Evolutionary conservation across 2,888 invertebrate species (phyloP), one percentile per base, ranked within the genome.

Genomic region (Lypha dubia): DNA sequence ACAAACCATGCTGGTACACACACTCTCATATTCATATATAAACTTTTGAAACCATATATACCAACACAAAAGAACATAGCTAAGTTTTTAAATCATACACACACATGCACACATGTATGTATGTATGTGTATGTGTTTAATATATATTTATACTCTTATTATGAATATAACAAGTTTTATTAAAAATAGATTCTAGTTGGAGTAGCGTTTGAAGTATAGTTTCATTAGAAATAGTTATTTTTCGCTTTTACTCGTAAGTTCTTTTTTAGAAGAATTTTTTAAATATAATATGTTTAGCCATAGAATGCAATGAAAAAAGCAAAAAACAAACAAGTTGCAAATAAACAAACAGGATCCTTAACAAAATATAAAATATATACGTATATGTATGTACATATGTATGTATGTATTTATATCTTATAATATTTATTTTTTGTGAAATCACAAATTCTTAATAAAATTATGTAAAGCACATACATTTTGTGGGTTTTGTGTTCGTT

Each of bases 211-310:
- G 60, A 76, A 80, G 80, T 80, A 76, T 71, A 80, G 79, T 83
- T 83, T 83, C 74, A 83, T 79, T 83, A 79, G 79, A 83, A 82
- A 70, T 76, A 79, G 73, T 73, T 65, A 71, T 77, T 71, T 79
- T 79, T 79, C 24, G n/a, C 35, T 56, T 56, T 79, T 49, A 32
- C 63, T 58, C 13, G 38, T n/a, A 17, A 44, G 5, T 70, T 75
- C 35, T 53, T 80, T 80, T 84, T 76, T 84, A n/a, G 46, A 70
- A 56, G 38, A 81, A 67, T 80, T 84, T 84, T 65, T 65, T 84
- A 79, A 79, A 76, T 75, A 67, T 38, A 49, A 63, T n/a, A n/a
- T n/a, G n/a, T n/a, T n/a, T n/a, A 56, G 56, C 28, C 51, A 63
- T 35, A 81, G 20, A 62, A 68, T 32, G 53, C 51, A 41, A 35